Evolutionary conservation across 1,140 invertebrate genomes (phyloP), one percentile per base, ranked within the genome.

Genomic region (fruit fly (Drosophila melanogaster)): DNA sequence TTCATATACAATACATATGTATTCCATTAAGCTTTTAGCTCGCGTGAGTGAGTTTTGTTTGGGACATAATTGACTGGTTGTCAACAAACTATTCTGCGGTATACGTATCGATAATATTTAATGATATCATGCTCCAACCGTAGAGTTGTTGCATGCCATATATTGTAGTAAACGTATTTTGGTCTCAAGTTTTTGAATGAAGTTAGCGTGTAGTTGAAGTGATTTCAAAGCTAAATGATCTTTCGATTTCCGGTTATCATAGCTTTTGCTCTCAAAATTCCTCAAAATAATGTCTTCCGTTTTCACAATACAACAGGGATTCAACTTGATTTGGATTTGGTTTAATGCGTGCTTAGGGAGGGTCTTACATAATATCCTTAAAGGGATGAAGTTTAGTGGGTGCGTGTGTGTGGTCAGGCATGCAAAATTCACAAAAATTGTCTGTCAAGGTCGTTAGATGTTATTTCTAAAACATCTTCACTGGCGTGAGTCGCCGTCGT

Each of bases 101-200:
- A 72, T 53, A 50, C 46, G 46, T 72, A 33, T 70, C 46, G 56
- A 56, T 70, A 69, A 56, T 70, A 69, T 69, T 70, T 38, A 55
- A 47, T 70, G 47, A 33, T 55, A 69, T 41, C 35, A 35, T 46
- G 41, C 33, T 67, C 49, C 17, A 50, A 40, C 41, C 19, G 19
- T 22, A 22, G 19, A 59, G 33, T 17, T 50, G 43, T 35, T 46
- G 26, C 51, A 19, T 58, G 54, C 44, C 51, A 62, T 64, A 47
- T 80, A 57, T 57, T 22, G 62, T 78, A 77, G 67, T 87, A 89
- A 87, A 87, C 84, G 84, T 84, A 77, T 77, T 89, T 87, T 87
- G 84, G 84, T 87, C 84, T 87, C 84, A 87, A 87, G 76, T 77
- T 89, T 74, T 69, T 44, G 40, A 65, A 69, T 50, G 75, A 78